Base-by-base conservation (phyloP, 2,888 invertebrate genomes). In the Nomada ruficornis region DNA sequence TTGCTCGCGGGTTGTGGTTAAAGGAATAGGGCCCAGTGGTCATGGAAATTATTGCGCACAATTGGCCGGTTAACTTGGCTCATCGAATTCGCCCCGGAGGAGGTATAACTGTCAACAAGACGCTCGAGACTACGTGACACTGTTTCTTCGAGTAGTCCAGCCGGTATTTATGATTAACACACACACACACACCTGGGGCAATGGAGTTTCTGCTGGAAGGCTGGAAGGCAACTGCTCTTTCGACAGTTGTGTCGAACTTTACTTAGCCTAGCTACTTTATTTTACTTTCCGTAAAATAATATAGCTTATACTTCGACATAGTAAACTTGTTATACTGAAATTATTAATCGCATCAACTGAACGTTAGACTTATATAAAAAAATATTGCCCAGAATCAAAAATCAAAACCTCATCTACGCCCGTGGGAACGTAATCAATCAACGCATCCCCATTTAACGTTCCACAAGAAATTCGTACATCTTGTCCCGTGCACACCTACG, bases 91-190 rank as follows among this genome's bases (percentile, higher is more conserved):
- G 57, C 75, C 13, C 26, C n/a, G 23, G 42, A 20, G 57, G 23
- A 29, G 15, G 47, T 59, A 67, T 20, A 67, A 65, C 26, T 47
- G 50, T 20, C 42, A 18, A 23, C 36, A 20, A 50, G 55, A 20
- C 55, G n/a, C 44, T 23, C 20, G 64, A 47, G 13, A 55, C 59
- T 50, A 79, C 63, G 57, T 18, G 64, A 64, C 60, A 47, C 68
- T 67, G 77, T 63, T 64, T 64, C 77, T 76, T 68, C 26, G 50
- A 76, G 60, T 71, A 68, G 69, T 84, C 77, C 81, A 69, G 71
- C 42, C 72, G 80, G 83, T 86, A 83, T 88, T 89, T 84, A 75
- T 82, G 87, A 89, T 88, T 89, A 88, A 86, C 85, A 78, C 70
- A 72, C 77, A 55, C 2, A 13, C 13, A 15, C 47, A 10, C 77